These are phyloP conservation scores for Nowickia ferox DNA, from an alignment of 2,888 invertebrate species.

Conservation along the genomic window DNA sequence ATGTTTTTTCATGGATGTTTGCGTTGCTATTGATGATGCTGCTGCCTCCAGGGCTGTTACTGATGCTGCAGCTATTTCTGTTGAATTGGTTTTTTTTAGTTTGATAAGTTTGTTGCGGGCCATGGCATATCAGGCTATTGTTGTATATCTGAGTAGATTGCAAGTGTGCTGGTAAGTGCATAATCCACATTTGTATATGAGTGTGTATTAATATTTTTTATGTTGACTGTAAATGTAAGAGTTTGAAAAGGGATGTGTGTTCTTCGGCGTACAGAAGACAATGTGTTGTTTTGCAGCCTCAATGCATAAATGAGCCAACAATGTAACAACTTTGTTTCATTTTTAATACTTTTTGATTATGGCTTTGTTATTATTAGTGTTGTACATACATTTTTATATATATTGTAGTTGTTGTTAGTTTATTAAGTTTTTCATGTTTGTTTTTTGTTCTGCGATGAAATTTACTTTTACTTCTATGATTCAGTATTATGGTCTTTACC, in stretches of 20 bases:
- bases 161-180: slow-evolving; percentile 66
- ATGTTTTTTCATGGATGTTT: slow-evolving; percentile 65
- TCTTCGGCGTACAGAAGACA: background rate
- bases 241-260: slow-evolving; percentile 20
- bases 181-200: slow-evolving; percentile 76
- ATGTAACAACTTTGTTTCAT: slow-evolving; percentile 36
- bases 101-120: slow-evolving; percentile 74
- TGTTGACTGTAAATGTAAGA: slow-evolving; percentile 42
- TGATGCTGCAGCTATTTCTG: slow-evolving; percentile 47
- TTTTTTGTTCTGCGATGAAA: background rate
- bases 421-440: background rate
- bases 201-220: slow-evolving; percentile 60
- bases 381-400: background rate
- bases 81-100: slow-evolving; percentile 62
- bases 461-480: slow-evolving; percentile 41
- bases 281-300: slow-evolving; percentile 30
- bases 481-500: slow-evolving; percentile 28
- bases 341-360: slow-evolving; percentile 50
- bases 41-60: background rate
- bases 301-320: slow-evolving; percentile 29
- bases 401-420: slow-evolving; percentile 19
- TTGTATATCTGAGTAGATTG: slow-evolving; percentile 48
- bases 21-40: slow-evolving; percentile 64
- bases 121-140: slow-evolving; percentile 78
- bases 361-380: slow-evolving; percentile 39